Evolutionary conservation across 2,888 invertebrate genomes (phyloP).

Genomic region (Xestia ashworthii): DNA sequence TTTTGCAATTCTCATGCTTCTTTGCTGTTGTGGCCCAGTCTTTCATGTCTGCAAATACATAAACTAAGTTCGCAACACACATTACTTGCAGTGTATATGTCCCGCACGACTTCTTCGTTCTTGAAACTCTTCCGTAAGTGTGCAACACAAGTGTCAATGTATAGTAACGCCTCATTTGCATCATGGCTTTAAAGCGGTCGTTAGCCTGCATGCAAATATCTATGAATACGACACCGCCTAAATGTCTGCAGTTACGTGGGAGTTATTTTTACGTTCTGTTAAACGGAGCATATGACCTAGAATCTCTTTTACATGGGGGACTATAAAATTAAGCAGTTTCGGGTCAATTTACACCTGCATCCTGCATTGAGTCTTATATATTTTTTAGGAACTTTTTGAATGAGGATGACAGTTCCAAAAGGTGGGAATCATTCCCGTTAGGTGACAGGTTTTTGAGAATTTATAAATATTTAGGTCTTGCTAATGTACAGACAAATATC

Average conservation of each 20-base stretch:
- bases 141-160: slow-evolving; percentile 37
- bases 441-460: background rate
- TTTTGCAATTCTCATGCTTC: background rate
- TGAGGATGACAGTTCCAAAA: background rate
- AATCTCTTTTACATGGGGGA: background rate
- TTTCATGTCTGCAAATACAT: slow-evolving; percentile 4
- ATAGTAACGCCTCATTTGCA: slow-evolving; percentile 48
- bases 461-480: background rate
- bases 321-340: too few relatives aligned
- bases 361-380: background rate
- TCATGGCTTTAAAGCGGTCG: slow-evolving; percentile 53
- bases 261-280: slow-evolving; percentile 25
- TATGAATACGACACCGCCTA: slow-evolving; percentile 32
- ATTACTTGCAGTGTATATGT: slow-evolving; percentile 46
- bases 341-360: background rate
- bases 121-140: slow-evolving; percentile 60
- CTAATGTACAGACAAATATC: too few relatives aligned
- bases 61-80: background rate
- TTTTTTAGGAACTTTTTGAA: background rate
- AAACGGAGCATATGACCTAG: slow-evolving; percentile 3
- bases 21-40: background rate
- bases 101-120: slow-evolving; percentile 42
- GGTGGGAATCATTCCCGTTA: background rate
- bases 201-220: slow-evolving; percentile 59
- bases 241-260: slow-evolving; percentile 26